Base-by-base conservation (phyloP, 2,888 invertebrate species). In the Aromia moschata region DNA sequence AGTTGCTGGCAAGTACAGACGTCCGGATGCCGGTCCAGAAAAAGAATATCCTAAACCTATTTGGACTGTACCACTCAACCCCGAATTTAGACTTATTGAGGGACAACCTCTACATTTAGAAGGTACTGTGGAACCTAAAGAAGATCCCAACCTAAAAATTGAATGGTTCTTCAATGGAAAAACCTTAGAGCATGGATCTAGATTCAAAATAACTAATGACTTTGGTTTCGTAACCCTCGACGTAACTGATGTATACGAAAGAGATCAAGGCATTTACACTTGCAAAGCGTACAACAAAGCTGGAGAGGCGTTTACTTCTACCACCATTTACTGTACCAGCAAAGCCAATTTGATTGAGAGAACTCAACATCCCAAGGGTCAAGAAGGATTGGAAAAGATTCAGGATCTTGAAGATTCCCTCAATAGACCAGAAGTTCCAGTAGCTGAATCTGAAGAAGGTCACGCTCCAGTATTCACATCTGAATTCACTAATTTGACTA, bases 151-250 rank as follows among this genome's bases (percentile, higher is more conserved):
- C 73, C 82, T 96, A 49, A 93, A 90, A 76, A 90, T 96, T 66
- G 95, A 96, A 82, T 96, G 96, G 96, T 95, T 92, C 80, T 93
- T 96, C 77, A 96, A 96, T 77, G 94, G 95, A 45, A 94, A 94
- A 81, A 85, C 90, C 25, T 80, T 96, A 44, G 92, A 92, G 69
- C 92, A 94, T 77, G 94, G 92, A 59, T 91, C 95, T 1, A 86
- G 96, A 66, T 96, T 95, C 79, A 95, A 95, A 79, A 89, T 95
- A 77, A 94, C 93, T 1, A 93, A 91, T 76, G 98, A 99, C 76
- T 98, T 98, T 79, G 98, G 98, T 51, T 98, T 95, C 77, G 97
- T 97, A 2, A 94, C 95, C 2, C 84, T 99, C 70, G 97, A 98
- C 79, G 84, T 98, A 47, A 91, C 89, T 15, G 96, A 96, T 77